Evolutionary conservation across 2,113 vertebrate species (phyloP).

Genomic region (Sinocyclocheilus rhinocerous): DNA sequence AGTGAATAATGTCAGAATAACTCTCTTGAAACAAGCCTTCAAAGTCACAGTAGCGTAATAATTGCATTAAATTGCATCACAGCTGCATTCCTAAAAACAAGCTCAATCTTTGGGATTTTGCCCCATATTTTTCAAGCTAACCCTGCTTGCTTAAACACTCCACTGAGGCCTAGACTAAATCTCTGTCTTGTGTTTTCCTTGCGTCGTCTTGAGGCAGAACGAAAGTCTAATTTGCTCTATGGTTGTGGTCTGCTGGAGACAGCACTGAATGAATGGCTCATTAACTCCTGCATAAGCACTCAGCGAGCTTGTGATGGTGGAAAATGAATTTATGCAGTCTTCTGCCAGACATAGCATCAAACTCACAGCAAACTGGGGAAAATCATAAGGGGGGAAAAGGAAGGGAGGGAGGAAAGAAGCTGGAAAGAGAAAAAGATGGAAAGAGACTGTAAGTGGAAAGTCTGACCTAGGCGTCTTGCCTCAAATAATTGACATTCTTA

Average conservation of each 20-base stretch:
- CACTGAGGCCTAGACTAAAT: conserved; percentile 1
- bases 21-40: conserved; percentile 12
- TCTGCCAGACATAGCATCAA: conserved; percentile 66
- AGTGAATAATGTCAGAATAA: conserved; percentile 15
- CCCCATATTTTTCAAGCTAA: background rate
- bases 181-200: background rate
- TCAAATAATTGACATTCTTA: background rate
- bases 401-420: background rate
- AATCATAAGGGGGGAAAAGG: conserved; percentile 7
- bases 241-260: conserved; percentile 67
- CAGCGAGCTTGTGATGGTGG: conserved; percentile 59
- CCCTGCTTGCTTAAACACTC: background rate
- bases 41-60: background rate
- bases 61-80: conserved; percentile 40
- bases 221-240: conserved; percentile 63
- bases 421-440: background rate
- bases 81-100: background rate
- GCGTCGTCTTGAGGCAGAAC: conserved; percentile 19
- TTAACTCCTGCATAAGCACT: conserved; percentile 73
- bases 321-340: conserved; percentile 69
- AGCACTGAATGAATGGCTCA: conserved; percentile 74
- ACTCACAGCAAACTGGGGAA: conserved; percentile 33
- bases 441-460: conserved; percentile 5
- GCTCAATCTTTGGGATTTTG: background rate
- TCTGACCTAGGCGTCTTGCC: background rate